Conservation (phyloP, 2,797 vertebrate genomes). For the Crypturellus tataupa region DNA sequence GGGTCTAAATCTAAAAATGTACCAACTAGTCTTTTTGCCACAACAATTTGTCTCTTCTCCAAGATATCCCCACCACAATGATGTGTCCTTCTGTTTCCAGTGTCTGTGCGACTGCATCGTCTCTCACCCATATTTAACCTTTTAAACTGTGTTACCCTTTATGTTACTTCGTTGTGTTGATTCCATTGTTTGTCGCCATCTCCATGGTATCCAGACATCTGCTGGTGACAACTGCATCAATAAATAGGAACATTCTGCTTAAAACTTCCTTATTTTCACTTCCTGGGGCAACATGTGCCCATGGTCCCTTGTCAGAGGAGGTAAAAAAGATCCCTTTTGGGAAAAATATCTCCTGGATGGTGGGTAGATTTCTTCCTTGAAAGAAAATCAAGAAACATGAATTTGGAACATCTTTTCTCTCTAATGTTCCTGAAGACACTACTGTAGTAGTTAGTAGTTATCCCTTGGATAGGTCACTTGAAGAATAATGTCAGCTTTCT, state of each 20-base stretch:
- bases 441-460: neutral
- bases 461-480: neutral
- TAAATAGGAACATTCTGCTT: neutral
- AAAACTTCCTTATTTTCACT: neutral
- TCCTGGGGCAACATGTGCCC: neutral
- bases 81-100: neutral
- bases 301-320: neutral
- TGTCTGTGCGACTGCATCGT: neutral
- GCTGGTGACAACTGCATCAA: neutral
- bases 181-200: conserved; percentile 42
- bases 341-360: neutral
- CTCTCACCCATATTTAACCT: neutral
- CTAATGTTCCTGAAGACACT: neutral
- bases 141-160: neutral
- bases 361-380: neutral
- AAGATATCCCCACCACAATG: accelerated
- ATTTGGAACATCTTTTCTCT: neutral
- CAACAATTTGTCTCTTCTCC: neutral
- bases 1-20: neutral
- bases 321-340: neutral
- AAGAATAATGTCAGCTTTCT: neutral
- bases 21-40: neutral
- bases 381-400: neutral
- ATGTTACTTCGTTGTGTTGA: neutral
- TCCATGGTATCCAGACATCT: neutral